A percentile compares a stretch with the other conserved stretches of the same genome.
These are phyloP conservation scores for Sminthopsis crassicaudata DNA, from an alignment of 2,113 vertebrate genomes.

Conservation along the genomic window DNA sequence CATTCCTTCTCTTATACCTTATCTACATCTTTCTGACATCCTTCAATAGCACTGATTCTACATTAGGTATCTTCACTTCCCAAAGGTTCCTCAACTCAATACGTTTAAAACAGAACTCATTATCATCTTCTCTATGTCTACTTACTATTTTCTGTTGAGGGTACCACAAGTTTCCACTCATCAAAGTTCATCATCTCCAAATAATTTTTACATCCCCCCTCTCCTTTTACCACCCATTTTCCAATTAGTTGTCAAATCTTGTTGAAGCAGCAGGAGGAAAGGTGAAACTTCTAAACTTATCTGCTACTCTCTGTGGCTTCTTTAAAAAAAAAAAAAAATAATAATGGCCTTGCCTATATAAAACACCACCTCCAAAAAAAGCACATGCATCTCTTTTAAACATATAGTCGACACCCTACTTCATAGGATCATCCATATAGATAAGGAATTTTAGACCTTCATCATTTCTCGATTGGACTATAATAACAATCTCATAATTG, in stretches of 20 bases:
- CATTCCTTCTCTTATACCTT: not conserved
- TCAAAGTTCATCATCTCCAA: conserved; percentile 20
- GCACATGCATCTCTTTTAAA: not conserved
- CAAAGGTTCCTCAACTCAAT: conserved; percentile 1
- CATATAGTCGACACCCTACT: not conserved
- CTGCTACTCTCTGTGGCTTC: not conserved
- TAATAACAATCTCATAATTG: not conserved
- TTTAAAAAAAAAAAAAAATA: no score
- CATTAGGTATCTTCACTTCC: not conserved
- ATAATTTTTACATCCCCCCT: not conserved
- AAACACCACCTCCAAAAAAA: not conserved
- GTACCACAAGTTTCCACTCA: not conserved
- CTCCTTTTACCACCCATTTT: not conserved
- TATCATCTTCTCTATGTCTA: not conserved
- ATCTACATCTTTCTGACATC: not conserved
- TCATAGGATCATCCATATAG: not conserved
- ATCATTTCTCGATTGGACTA: not conserved
- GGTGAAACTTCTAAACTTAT: not conserved
- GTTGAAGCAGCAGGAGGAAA: not conserved
- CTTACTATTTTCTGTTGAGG: not conserved
- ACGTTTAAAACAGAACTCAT: conserved; percentile 15
- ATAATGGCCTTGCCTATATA: not conserved
- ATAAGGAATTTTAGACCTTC: not conserved
- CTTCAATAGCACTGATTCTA: not conserved
- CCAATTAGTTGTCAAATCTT: not conserved